These are phyloP conservation scores for Lasius fuliginosus DNA, from an alignment of 2,888 invertebrate genomes.

Conservation along the genomic window DNA sequence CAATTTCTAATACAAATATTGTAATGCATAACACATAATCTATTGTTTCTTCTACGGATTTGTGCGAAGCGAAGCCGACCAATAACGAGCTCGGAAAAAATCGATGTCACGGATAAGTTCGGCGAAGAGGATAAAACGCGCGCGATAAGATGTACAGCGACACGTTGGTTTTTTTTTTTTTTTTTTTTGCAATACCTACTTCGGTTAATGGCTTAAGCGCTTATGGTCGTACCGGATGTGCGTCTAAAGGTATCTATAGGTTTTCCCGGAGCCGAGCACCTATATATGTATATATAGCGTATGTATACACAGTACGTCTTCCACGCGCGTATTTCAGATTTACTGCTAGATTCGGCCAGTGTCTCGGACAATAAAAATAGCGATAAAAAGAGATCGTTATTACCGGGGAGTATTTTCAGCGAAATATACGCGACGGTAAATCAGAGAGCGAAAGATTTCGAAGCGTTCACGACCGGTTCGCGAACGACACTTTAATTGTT, in stretches of 20 bases:
- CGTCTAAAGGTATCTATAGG: constrained; percentile 29
- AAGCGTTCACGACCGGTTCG: constrained; percentile 12
- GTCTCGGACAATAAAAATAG: constrained; percentile 40
- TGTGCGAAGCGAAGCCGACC: not conserved
- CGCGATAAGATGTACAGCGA: constrained; percentile 38
- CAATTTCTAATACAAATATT: not conserved
- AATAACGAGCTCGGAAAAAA: not conserved
- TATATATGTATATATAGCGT: not conserved
- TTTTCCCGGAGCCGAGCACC: not conserved
- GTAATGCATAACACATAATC: not conserved
- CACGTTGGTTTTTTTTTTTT: constrained; percentile 11
- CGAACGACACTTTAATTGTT: constrained; percentile 33
- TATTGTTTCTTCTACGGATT: not conserved
- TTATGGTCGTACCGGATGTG: constrained; percentile 51
- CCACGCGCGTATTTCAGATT: constrained; percentile 48
- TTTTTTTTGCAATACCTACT: constrained; percentile 26
- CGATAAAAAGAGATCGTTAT: constrained; percentile 54
- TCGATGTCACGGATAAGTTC: constrained; percentile 26
- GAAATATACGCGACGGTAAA: constrained; percentile 38
- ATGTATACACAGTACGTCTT: constrained; percentile 10
- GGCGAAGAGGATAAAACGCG: not conserved
- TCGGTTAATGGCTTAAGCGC: constrained; percentile 44
- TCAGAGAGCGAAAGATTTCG: constrained; percentile 22
- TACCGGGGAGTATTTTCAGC: constrained; percentile 19
- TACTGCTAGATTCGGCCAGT: constrained; percentile 56